phyloP scores from a whole-genome alignment of 2,113 vertebrate species.

The Vanacampus margaritifer region DNA sequence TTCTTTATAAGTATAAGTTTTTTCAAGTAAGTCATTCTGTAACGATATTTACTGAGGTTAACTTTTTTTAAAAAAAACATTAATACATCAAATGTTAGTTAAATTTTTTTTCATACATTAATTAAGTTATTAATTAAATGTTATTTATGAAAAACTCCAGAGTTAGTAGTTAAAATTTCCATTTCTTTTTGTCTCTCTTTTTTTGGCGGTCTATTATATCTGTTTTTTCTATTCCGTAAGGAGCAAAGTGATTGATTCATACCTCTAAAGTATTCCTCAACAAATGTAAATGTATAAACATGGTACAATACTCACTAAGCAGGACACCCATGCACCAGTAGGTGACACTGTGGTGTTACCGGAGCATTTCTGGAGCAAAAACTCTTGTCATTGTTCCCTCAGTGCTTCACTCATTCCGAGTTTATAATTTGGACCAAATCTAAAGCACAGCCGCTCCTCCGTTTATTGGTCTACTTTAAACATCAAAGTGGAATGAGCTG shows the following conservation, averaged over 20 bases:
- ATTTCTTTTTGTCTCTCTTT: too few species aligned
- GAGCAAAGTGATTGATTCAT: not conserved
- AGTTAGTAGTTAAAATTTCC: not conserved
- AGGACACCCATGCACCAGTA: slow-evolving; percentile 27
- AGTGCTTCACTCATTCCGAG: slow-evolving; percentile 39
- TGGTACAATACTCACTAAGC: not conserved
- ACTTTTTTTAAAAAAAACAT: too few species aligned
- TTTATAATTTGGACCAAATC: slow-evolving; percentile 52
- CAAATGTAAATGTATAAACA: not conserved
- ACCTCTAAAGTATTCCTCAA: too few species aligned
- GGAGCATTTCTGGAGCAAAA: not conserved
- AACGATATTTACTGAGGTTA: too few species aligned
- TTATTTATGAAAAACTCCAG: too few species aligned
- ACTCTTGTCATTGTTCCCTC: slow-evolving; percentile 41
- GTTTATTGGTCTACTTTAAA: slow-evolving; percentile 51
- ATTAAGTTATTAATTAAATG: too few species aligned
- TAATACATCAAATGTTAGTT: too few species aligned
- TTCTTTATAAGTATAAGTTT: too few species aligned
- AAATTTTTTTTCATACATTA: too few species aligned
- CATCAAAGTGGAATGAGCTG: slow-evolving; percentile 59
- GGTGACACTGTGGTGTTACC: slow-evolving; percentile 56
- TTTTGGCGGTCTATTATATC: not conserved
- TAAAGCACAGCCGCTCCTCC: slow-evolving; percentile 37
- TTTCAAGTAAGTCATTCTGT: too few species aligned
- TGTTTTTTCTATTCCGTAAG: not conserved